A percentile compares a stretch with the other conserved stretches of the same genome.
These are phyloP conservation scores for Sebastes itinus DNA, from an alignment of 2,797 vertebrate species.

Conservation along the genomic window DNA sequence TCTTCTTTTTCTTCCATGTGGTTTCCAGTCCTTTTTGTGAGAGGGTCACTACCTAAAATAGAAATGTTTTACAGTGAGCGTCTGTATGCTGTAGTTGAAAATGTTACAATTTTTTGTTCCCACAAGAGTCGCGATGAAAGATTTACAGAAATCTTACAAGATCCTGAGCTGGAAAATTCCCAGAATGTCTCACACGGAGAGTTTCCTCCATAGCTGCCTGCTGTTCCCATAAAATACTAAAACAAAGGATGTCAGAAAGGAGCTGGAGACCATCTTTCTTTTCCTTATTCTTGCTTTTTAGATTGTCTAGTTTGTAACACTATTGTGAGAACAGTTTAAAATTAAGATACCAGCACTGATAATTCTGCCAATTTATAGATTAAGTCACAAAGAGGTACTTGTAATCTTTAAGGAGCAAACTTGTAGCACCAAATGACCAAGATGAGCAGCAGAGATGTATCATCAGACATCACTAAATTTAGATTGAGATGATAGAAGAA, in stretches of 20 bases:
- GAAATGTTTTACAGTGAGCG: neutral
- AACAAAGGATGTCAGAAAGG: neutral
- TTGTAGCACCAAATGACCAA: neutral
- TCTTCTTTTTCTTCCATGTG: neutral
- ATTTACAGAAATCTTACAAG: neutral
- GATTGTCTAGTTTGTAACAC: neutral
- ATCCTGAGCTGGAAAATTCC: constrained; percentile 7
- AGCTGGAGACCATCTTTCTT: neutral
- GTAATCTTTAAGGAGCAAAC: neutral
- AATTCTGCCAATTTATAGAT: neutral
- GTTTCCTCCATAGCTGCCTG: neutral
- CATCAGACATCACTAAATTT: neutral
- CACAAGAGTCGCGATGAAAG: neutral
- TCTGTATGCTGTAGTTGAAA: neutral
- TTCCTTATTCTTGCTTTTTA: neutral
- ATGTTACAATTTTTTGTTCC: constrained; percentile 2
- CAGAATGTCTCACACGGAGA: neutral
- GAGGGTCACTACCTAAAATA: neutral
- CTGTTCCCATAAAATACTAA: neutral
- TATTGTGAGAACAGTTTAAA: neutral
- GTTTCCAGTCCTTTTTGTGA: neutral
- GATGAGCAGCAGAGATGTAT: neutral
- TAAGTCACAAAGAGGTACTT: neutral
- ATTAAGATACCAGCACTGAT: neutral
- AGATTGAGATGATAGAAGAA: neutral